These are phyloP conservation scores for Spisula subtruncata DNA, from an alignment of 2,888 invertebrate species.

Conservation along the genomic window DNA sequence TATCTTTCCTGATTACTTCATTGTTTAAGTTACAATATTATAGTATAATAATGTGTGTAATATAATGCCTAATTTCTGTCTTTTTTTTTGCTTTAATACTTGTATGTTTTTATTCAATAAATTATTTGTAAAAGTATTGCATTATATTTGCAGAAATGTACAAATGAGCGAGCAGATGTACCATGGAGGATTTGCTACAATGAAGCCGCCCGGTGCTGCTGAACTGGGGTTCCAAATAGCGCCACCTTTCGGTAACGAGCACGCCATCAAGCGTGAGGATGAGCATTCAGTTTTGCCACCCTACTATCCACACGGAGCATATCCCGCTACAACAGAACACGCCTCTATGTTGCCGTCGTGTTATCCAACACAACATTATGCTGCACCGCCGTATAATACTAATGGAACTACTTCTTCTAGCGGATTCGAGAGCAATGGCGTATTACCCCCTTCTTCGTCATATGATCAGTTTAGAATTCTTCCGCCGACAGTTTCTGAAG, in stretches of 20 bases:
- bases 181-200: conserved; percentile 23
- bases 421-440: conserved; percentile 1
- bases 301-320: conserved; percentile 53
- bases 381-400: conserved; percentile 18
- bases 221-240: conserved; percentile 22
- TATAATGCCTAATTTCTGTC: too few relatives aligned
- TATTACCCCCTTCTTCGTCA: conserved; percentile 24
- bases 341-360: neutral
- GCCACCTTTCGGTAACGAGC: neutral
- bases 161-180: conserved; percentile 24
- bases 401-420: conserved; percentile 14
- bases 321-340: conserved; percentile 15
- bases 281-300: neutral
- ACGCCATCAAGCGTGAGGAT: conserved; percentile 33
- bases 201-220: neutral
- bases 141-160: conserved; percentile 37
- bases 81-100: too few relatives aligned
- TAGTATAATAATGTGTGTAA: too few relatives aligned
- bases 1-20: neutral
- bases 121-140: neutral
- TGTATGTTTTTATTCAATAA: too few relatives aligned
- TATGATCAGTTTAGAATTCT: conserved; percentile 48
- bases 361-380: conserved; percentile 22
- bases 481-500: conserved; percentile 30
- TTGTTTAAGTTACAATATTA: neutral